Percentiles rank a stretch among this genome's conserved stretches.
These are phyloP conservation scores for Enteromius paludinosus DNA, from an alignment of 2,797 vertebrate species.

Conservation along the genomic window DNA sequence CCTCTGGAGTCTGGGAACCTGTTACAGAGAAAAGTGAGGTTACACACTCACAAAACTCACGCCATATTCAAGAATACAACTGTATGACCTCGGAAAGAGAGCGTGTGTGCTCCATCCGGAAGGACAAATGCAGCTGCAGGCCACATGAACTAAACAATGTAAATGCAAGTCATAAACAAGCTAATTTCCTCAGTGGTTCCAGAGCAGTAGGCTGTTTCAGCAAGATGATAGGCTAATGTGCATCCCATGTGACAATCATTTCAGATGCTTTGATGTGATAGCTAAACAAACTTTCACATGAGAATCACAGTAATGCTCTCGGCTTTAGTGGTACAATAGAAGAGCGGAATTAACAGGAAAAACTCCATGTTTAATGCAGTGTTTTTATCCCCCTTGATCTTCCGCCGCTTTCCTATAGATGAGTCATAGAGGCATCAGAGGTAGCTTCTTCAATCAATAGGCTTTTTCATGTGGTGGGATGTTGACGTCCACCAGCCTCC, in stretches of 20 bases:
- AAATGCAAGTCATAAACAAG: slow-evolving; percentile 41
- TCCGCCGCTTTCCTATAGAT: slow-evolving; percentile 53
- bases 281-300: slow-evolving; percentile 27
- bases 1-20: slow-evolving; percentile 29
- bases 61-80: slow-evolving; percentile 20
- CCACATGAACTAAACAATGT: slow-evolving; percentile 56
- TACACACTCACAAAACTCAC: slow-evolving; percentile 6
- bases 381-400: slow-evolving; percentile 66
- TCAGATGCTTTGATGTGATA: slow-evolving; percentile 41
- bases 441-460: slow-evolving; percentile 39
- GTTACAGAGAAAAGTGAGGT: slow-evolving; percentile 39
- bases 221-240: slow-evolving; percentile 45
- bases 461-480: slow-evolving; percentile 58
- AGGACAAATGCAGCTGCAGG: slow-evolving; percentile 28
- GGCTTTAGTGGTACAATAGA: background rate
- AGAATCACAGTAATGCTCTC: slow-evolving; percentile 27
- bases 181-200: slow-evolving; percentile 50
- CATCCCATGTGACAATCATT: slow-evolving; percentile 47
- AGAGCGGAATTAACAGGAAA: slow-evolving; percentile 10
- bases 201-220: slow-evolving; percentile 43
- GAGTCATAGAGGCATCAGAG: slow-evolving; percentile 66
- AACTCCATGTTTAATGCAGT: slow-evolving; percentile 22
- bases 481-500: slow-evolving; percentile 54
- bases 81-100: slow-evolving; percentile 10
- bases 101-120: slow-evolving; percentile 13